Evolutionary conservation across 2,888 invertebrate genomes (phyloP).

Genomic region (Teinopalpus imperialis): DNA sequence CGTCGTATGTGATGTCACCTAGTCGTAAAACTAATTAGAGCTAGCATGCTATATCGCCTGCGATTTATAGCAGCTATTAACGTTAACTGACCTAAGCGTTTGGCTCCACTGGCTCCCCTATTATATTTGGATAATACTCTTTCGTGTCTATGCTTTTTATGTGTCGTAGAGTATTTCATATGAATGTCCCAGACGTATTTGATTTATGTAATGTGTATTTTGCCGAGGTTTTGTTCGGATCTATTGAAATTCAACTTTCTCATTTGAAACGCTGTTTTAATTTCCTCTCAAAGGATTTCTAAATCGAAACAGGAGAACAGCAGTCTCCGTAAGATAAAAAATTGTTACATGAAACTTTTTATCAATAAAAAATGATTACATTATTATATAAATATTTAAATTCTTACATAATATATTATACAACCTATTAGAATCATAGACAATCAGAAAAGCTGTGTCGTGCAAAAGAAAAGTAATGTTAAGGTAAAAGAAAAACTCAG

Average conservation of each 20-base stretch:
- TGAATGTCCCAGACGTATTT: not conserved
- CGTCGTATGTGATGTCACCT: conserved; percentile 44
- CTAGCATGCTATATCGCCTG: conserved; percentile 43
- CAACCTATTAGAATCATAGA: too few relatives aligned
- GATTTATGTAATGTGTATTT: conserved; percentile 7
- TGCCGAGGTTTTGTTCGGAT: not conserved
- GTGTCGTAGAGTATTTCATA: conserved; percentile 5
- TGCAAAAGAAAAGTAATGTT: too few relatives aligned
- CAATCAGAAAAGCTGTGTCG: too few relatives aligned
- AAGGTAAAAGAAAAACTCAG: too few relatives aligned
- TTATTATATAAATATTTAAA: too few relatives aligned
- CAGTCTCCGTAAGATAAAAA: too few relatives aligned
- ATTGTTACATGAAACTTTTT: too few relatives aligned
- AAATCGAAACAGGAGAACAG: too few relatives aligned
- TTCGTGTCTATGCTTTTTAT: conserved; percentile 15
- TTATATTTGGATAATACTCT: conserved; percentile 13
- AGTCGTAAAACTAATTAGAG: conserved; percentile 58
- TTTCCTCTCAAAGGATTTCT: too few relatives aligned
- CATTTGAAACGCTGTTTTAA: conserved; percentile 8
- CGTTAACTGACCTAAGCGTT: conserved; percentile 4
- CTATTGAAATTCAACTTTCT: conserved; percentile 23
- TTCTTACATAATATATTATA: too few relatives aligned
- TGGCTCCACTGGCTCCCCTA: conserved; percentile 5
- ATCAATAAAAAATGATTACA: too few relatives aligned
- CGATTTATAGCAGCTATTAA: conserved; percentile 42